Evolutionary conservation across 2,888 invertebrate species (phyloP).

Genomic region (Lycophotia porphyrea): DNA sequence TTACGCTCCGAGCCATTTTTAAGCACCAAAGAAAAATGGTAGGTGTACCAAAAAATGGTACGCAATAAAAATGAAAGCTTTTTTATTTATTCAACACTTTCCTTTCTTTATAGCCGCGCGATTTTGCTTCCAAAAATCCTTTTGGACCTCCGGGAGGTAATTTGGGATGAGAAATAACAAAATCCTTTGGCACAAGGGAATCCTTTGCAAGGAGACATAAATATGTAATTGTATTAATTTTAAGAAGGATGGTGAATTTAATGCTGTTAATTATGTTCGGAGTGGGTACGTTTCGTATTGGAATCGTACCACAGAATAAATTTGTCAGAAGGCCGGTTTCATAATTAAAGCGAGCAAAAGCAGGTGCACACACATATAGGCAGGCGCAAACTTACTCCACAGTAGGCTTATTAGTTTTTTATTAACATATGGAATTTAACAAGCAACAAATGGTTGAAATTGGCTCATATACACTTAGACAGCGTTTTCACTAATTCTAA

Average conservation of each 20-base stretch:
- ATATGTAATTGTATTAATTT: constrained; percentile 66
- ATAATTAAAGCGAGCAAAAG: background rate
- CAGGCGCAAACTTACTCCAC: background rate
- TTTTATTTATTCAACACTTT: constrained; percentile 69
- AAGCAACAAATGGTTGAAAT: background rate
- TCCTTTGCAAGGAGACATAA: constrained; percentile 58
- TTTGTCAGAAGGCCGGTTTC: background rate
- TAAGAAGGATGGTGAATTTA: constrained; percentile 62
- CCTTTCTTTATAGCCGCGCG: constrained; percentile 64
- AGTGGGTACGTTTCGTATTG: constrained; percentile 44
- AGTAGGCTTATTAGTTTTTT: background rate
- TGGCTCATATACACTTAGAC: too few species aligned
- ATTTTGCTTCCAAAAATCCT: constrained; percentile 67
- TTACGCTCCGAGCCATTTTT: constrained; percentile 59
- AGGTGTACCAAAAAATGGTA: constrained; percentile 60
- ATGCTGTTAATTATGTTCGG: constrained; percentile 64
- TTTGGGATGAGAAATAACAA: constrained; percentile 67
- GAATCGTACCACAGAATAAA: constrained; percentile 13
- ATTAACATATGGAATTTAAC: background rate
- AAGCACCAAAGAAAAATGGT: constrained; percentile 54
- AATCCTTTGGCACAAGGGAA: constrained; percentile 49
- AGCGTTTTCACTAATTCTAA: background rate
- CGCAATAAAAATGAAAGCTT: constrained; percentile 68
- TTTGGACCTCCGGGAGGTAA: constrained; percentile 69
- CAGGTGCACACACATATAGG: background rate